Evolutionary conservation across 2,888 invertebrate genomes (phyloP).

Genomic region (Plebejus melissa): DNA sequence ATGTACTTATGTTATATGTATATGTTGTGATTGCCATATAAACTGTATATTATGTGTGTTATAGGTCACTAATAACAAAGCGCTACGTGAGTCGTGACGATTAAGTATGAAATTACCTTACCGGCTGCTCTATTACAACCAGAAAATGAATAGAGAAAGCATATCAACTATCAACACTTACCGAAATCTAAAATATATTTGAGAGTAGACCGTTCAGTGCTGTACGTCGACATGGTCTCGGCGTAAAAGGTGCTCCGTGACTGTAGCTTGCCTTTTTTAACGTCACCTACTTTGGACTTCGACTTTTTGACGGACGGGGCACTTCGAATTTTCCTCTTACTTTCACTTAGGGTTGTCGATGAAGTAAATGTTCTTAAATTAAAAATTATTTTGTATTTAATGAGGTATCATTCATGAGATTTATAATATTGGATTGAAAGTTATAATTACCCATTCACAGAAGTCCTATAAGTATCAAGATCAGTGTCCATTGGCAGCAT

Average conservation of each 20-base stretch:
- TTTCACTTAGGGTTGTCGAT: constrained; percentile 51
- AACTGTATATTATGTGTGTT: no score
- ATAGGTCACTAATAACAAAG: no score
- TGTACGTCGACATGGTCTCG: constrained; percentile 33
- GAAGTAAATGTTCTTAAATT: constrained; percentile 46
- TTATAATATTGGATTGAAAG: not conserved
- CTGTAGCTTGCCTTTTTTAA: constrained; percentile 47
- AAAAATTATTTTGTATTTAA: not conserved
- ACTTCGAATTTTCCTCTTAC: constrained; percentile 53
- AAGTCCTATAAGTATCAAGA: constrained; percentile 50
- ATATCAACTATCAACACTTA: constrained; percentile 36
- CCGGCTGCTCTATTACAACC: not conserved
- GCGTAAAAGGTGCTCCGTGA: constrained; percentile 50
- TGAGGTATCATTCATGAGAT: not conserved
- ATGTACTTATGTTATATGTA: no score
- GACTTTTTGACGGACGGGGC: constrained; percentile 46
- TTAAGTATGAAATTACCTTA: not conserved
- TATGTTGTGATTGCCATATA: no score
- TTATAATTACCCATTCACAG: constrained; percentile 28
- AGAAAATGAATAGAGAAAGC: not conserved
- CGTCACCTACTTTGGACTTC: constrained; percentile 44
- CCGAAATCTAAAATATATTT: constrained; percentile 69
- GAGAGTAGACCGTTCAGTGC: constrained; percentile 49
- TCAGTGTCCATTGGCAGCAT: constrained; percentile 69
- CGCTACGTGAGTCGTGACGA: not conserved